phyloP scores from a whole-genome alignment of 2,113 vertebrate species.

The Carlito syrichta region DNA sequence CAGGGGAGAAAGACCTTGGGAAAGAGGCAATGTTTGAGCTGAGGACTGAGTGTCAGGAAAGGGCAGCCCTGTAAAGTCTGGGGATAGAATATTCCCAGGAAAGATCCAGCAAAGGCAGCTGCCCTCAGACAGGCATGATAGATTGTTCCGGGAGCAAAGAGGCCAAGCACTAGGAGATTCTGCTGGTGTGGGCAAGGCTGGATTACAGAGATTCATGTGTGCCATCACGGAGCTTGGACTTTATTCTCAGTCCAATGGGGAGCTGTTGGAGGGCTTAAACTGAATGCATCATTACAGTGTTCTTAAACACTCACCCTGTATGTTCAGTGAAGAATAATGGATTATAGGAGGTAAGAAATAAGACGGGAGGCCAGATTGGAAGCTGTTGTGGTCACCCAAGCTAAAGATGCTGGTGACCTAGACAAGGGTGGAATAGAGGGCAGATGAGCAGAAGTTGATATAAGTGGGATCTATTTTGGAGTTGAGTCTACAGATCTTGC shows the following conservation, averaged over 20 bases:
- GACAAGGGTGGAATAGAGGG: background rate
- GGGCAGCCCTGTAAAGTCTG: background rate
- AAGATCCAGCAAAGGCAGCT: background rate
- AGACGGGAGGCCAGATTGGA: background rate
- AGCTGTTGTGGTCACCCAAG: background rate
- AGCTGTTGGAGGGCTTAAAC: background rate
- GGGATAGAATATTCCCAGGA: background rate
- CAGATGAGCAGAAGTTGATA: background rate
- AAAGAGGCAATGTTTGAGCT: background rate
- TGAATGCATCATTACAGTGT: background rate
- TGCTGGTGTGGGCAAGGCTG: background rate
- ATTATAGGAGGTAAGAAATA: background rate
- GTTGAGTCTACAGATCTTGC: background rate
- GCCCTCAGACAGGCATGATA: background rate
- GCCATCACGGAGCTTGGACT: background rate
- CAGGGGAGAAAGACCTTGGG: background rate
- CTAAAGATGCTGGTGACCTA: background rate
- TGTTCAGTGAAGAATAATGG: background rate
- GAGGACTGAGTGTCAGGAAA: background rate
- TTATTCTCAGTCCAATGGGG: background rate
- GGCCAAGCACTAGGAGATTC: accelerated
- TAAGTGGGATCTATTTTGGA: background rate
- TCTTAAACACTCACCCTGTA: background rate
- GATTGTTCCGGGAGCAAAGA: background rate
- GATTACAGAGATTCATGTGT: too few relatives aligned